A percentile compares a stretch with the other conserved stretches of the same genome.
These are phyloP conservation scores for Cheilosia soror DNA, from an alignment of 2,888 invertebrate genomes.

Conservation along the genomic window DNA sequence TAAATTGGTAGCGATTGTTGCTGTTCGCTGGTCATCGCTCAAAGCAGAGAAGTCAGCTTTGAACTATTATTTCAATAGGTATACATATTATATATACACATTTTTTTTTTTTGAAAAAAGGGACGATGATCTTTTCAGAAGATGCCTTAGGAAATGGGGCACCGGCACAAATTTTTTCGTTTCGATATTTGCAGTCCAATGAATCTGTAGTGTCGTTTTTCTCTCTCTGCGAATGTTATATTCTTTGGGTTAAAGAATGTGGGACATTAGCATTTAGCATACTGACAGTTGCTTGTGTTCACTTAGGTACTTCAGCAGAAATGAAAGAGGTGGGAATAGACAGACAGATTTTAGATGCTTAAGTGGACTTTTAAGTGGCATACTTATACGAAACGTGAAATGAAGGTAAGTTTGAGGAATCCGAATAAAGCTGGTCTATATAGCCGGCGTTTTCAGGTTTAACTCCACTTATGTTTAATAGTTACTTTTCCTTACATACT, in stretches of 20 bases:
- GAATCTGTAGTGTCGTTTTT: background rate
- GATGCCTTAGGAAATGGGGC: slow-evolving; percentile 64
- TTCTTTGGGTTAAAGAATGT: slow-evolving; percentile 26
- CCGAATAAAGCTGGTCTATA: too few relatives aligned
- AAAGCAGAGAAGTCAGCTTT: background rate
- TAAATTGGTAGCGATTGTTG: slow-evolving; percentile 39
- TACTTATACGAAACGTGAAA: too few relatives aligned
- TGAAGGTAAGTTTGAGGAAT: too few relatives aligned
- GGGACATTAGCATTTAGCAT: slow-evolving; percentile 22
- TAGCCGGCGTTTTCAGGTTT: too few relatives aligned
- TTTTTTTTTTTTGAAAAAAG: slow-evolving; percentile 32
- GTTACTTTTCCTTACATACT: too few relatives aligned
- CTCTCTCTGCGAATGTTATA: slow-evolving; percentile 10
- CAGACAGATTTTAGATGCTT: background rate
- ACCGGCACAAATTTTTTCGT: slow-evolving; percentile 39
- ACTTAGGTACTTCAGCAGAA: background rate
- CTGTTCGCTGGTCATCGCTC: slow-evolving; percentile 17
- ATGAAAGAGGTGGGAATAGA: background rate
- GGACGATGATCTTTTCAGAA: slow-evolving; percentile 44
- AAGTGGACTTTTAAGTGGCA: background rate
- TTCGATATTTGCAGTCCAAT: slow-evolving; percentile 18
- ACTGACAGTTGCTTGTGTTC: background rate
- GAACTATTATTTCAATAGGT: too few relatives aligned
- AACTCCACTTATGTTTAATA: too few relatives aligned
- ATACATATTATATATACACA: too few relatives aligned